A percentile compares a stretch with the other conserved stretches of the same genome.
phyloP scores from a whole-genome alignment of 2,888 invertebrate genomes.

The Ormyrus thymus region DNA sequence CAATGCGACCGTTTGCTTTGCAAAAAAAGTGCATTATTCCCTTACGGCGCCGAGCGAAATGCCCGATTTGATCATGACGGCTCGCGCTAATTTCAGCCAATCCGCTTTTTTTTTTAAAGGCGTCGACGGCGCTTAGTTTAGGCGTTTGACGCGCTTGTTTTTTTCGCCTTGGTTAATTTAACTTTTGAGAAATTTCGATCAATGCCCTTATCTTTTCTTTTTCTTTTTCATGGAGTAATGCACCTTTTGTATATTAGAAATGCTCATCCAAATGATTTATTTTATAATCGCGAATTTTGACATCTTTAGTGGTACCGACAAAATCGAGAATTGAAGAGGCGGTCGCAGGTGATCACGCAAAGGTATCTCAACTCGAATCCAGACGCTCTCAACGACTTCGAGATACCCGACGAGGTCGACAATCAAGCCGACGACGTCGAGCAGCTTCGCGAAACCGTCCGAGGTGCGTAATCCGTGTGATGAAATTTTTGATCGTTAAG shows the following conservation, averaged over 20 bases:
- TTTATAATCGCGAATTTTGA: neutral
- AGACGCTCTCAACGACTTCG: slow-evolving; percentile 72
- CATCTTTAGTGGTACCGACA: slow-evolving; percentile 83
- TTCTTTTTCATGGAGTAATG: too few species aligned
- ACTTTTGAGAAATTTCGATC: too few species aligned
- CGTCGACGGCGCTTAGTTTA: neutral
- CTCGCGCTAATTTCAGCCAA: neutral
- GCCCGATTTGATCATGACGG: slow-evolving; percentile 4
- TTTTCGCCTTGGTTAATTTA: too few species aligned
- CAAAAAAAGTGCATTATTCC: too few species aligned
- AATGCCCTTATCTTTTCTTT: too few species aligned
- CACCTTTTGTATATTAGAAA: neutral
- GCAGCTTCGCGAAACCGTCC: slow-evolving; percentile 81
- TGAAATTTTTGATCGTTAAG: neutral
- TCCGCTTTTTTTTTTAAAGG: neutral
- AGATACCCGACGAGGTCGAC: slow-evolving; percentile 69
- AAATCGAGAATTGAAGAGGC: slow-evolving; percentile 83
- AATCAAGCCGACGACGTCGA: slow-evolving; percentile 78
- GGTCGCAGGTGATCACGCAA: slow-evolving; percentile 81
- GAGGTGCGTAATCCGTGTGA: slow-evolving; percentile 66
- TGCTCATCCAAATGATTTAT: neutral
- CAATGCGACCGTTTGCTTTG: neutral
- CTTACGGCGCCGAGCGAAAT: too few species aligned
- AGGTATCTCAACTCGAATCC: slow-evolving; percentile 78
- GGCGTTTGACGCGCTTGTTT: too few species aligned